phyloP scores from a whole-genome alignment of 92 coral and sea anemone species.

The Palythoa heliodiscus region DNA sequence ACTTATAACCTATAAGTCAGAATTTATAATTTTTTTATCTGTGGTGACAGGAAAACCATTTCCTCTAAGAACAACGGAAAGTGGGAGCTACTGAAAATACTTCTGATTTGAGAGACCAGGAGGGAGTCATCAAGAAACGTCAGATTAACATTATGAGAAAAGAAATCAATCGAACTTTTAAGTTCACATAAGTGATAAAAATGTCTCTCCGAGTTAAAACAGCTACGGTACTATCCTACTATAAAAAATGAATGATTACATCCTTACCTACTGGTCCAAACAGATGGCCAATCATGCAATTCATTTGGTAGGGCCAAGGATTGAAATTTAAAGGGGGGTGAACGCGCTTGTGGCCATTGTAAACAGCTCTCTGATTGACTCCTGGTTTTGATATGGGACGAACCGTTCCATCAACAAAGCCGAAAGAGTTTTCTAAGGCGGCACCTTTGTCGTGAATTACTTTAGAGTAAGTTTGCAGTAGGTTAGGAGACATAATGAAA shows the following conservation, averaged over 20 bases:
- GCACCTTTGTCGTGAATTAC: not conserved
- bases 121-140: conserved; percentile 4
- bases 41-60: conserved; percentile 1
- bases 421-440: not conserved
- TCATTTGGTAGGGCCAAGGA: not conserved
- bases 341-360: too few relatives aligned
- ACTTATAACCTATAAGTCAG: not conserved
- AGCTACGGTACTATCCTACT: not conserved
- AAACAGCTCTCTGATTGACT: not conserved
- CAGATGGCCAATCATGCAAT: not conserved
- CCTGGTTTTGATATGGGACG: not conserved
- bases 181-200: not conserved
- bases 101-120: not conserved
- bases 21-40: not conserved
- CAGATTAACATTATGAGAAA: not conserved
- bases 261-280: not conserved
- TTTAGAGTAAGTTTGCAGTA: not conserved
- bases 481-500: not conserved
- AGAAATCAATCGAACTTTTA: not conserved
- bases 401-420: not conserved
- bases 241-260: not conserved
- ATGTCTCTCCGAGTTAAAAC: not conserved
- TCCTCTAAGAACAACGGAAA: not conserved
- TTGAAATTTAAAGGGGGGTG: not conserved
- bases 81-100: conserved; percentile 6